Conservation (phyloP, 2,888 invertebrate species). For the Sminthurides aquaticus region DNA sequence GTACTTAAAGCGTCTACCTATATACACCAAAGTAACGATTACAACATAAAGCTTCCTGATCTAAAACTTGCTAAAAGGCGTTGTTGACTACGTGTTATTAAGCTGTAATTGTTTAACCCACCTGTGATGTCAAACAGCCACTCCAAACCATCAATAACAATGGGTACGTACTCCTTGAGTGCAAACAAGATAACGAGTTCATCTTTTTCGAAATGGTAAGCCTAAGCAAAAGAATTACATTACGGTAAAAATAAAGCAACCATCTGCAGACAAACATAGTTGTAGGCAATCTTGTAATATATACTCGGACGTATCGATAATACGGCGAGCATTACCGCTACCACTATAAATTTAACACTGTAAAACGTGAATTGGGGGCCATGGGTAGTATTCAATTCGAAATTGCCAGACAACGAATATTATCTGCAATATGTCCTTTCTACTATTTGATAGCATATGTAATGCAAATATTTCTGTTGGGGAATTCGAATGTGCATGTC, state of each 20-base stretch:
- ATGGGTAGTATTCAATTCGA: background rate
- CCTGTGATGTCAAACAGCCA: conserved; percentile 14
- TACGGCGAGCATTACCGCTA: too few relatives aligned
- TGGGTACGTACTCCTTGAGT: conserved; percentile 16
- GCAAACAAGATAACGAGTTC: conserved; percentile 14
- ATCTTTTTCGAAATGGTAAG: conserved; percentile 7
- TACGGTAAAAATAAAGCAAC: background rate
- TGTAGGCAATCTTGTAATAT: conserved; percentile 5
- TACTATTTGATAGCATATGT: too few relatives aligned
- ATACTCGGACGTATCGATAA: too few relatives aligned
- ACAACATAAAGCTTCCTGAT: background rate
- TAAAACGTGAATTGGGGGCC: too few relatives aligned
- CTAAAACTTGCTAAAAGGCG: background rate
- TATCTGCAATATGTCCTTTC: too few relatives aligned
- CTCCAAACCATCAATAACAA: conserved; percentile 12
- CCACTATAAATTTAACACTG: too few relatives aligned
- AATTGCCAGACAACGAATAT: too few relatives aligned
- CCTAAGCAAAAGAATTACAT: conserved; percentile 4
- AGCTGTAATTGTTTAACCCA: too few relatives aligned
- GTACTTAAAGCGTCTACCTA: background rate
- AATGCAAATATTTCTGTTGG: too few relatives aligned
- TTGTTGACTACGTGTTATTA: too few relatives aligned
- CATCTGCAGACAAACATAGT: background rate
- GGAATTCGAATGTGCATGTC: too few relatives aligned
- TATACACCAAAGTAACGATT: too few relatives aligned